These are phyloP conservation scores for Pachyramphus minor DNA, from an alignment of 2,113 vertebrate genomes.

Conservation along the genomic window DNA sequence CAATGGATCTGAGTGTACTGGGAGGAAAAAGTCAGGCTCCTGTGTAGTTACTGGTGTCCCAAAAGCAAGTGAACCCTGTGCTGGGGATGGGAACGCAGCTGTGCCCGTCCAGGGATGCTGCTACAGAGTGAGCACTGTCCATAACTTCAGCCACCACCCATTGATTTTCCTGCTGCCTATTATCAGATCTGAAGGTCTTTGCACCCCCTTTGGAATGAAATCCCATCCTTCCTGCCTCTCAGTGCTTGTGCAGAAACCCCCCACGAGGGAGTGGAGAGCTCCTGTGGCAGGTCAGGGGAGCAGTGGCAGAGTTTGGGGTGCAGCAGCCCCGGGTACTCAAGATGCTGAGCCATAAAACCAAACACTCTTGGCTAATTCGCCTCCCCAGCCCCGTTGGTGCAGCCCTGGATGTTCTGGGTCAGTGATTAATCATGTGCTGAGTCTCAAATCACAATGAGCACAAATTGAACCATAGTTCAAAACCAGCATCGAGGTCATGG, in stretches of 20 bases:
- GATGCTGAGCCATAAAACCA: not conserved
- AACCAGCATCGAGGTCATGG: not conserved
- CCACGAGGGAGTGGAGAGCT: accelerated
- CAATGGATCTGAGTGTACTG: not conserved
- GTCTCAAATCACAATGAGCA: not conserved
- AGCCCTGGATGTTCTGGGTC: not conserved
- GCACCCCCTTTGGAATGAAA: accelerated
- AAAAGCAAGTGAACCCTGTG: accelerated
- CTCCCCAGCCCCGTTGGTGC: not conserved
- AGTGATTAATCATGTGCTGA: not conserved
- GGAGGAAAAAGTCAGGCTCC: not conserved
- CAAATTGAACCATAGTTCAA: conserved; percentile 40
- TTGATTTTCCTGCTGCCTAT: not conserved
- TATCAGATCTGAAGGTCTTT: accelerated
- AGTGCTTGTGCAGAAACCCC: accelerated
- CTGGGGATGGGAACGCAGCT: not conserved
- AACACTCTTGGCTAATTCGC: not conserved
- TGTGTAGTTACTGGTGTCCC: accelerated
- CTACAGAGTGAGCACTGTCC: not conserved
- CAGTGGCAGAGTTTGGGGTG: accelerated
- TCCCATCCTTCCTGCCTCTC: not conserved
- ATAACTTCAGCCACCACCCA: not conserved
- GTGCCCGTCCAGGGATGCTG: not conserved
- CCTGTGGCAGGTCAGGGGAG: not conserved
- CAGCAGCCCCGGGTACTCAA: not conserved